Percentiles rank a stretch among this genome's conserved stretches.
Evolutionary conservation across 2,888 invertebrate genomes (phyloP).

Genomic region (Hirtodrosophila duncani): DNA sequence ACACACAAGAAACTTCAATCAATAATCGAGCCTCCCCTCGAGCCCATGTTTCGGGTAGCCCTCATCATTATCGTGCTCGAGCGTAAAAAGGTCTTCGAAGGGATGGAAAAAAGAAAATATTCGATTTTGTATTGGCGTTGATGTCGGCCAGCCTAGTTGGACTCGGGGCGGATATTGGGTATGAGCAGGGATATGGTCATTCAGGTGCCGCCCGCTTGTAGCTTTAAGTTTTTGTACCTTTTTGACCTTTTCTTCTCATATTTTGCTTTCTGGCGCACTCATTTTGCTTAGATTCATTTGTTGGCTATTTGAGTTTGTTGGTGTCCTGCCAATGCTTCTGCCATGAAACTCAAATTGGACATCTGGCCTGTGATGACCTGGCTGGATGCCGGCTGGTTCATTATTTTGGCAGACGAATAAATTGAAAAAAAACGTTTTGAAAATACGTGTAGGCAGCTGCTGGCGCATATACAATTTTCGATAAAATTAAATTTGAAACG

Average conservation of each 20-base stretch:
- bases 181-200: not conserved
- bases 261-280: conserved; percentile 16
- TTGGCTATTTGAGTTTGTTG: conserved; percentile 53
- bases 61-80: conserved; percentile 35
- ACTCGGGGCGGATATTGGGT: not conserved
- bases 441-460: conserved; percentile 57
- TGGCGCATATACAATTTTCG: conserved; percentile 60
- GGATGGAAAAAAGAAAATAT: conserved; percentile 25
- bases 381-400: conserved; percentile 32
- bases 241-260: conserved; percentile 56
- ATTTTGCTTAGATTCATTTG: conserved; percentile 51
- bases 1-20: conserved; percentile 48
- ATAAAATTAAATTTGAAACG: conserved; percentile 62
- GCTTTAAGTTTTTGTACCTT: conserved; percentile 65
- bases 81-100: conserved; percentile 54
- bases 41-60: not conserved
- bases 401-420: conserved; percentile 61
- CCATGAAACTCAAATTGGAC: too few species aligned
- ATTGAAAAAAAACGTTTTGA: conserved; percentile 63
- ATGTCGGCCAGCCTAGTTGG: conserved; percentile 40
- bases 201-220: conserved; percentile 14
- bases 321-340: too few species aligned
- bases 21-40: conserved; percentile 46
- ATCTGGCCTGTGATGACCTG: conserved; percentile 22
- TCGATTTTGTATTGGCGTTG: conserved; percentile 64